Conservation (phyloP, 2,113 vertebrate species). For the Ophthalmolycus amberensis region DNA sequence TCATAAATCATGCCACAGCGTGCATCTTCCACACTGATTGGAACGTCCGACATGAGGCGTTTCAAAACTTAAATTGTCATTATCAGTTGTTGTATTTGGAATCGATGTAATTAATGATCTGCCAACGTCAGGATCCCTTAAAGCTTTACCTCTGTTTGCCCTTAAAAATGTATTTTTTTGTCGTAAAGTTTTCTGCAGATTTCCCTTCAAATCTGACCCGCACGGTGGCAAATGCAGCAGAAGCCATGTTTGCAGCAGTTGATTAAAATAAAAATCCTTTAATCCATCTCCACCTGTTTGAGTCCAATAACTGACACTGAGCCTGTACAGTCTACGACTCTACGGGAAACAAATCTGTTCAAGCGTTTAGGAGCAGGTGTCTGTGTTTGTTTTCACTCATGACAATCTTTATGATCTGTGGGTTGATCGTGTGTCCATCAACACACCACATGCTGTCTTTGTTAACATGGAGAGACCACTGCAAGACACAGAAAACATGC, state of each 20-base stretch:
- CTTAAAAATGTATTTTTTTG: not conserved
- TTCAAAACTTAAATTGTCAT: not conserved
- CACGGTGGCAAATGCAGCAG: not conserved
- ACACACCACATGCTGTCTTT: not conserved
- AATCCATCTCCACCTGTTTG: not conserved
- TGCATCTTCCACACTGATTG: not conserved
- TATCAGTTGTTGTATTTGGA: not conserved
- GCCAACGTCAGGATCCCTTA: not conserved
- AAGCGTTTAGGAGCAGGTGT: not conserved
- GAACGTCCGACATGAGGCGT: not conserved
- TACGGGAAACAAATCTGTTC: too few relatives aligned
- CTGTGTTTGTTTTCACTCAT: not conserved
- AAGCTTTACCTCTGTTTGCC: not conserved
- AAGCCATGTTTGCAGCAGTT: too few relatives aligned
- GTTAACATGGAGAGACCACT: too few relatives aligned
- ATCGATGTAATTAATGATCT: not conserved
- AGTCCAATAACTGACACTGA: not conserved
- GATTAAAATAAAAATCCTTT: not conserved
- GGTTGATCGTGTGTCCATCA: not conserved
- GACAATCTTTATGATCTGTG: too few relatives aligned
- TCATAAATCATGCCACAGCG: not conserved
- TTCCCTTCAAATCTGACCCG: not conserved
- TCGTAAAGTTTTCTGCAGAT: not conserved
- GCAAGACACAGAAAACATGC: not conserved
- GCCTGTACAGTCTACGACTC: too few relatives aligned